These are phyloP conservation scores for Oreochromis aureus DNA, from an alignment of 2,113 vertebrate species.

Conservation along the genomic window DNA sequence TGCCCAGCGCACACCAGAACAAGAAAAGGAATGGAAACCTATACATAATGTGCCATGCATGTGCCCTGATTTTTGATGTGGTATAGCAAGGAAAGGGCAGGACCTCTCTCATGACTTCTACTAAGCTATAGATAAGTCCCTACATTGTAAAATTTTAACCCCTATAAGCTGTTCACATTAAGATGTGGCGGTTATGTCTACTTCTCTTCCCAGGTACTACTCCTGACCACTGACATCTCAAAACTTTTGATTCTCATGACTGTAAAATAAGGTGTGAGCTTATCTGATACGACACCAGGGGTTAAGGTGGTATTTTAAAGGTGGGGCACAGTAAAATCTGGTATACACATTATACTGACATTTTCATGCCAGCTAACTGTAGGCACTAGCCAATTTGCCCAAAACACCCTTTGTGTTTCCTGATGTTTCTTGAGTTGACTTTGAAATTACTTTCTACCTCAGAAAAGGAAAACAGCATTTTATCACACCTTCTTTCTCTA, in stretches of 20 bases:
- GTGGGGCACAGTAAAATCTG: neutral
- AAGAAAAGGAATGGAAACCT: neutral
- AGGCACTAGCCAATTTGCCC: neutral
- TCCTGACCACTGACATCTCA: neutral
- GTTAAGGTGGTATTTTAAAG: neutral
- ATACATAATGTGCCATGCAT: neutral
- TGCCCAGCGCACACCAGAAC: neutral
- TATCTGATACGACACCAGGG: neutral
- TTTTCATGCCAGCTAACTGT: neutral
- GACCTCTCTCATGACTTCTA: neutral
- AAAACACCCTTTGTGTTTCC: neutral
- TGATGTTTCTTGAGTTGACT: neutral
- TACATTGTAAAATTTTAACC: neutral
- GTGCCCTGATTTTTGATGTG: neutral
- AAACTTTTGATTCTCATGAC: neutral
- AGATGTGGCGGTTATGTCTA: neutral
- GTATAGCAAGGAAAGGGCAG: neutral
- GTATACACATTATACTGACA: neutral
- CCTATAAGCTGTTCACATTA: neutral
- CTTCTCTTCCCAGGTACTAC: neutral
- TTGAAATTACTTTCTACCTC: neutral
- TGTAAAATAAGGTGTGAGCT: neutral
- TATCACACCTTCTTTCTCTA: neutral
- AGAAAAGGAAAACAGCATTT: neutral
- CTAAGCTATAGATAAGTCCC: neutral